Percentiles rank a stretch among this genome's conserved stretches.
Evolutionary conservation across 2,888 invertebrate genomes (phyloP).

Genomic region (Melinaea menophilus): DNA sequence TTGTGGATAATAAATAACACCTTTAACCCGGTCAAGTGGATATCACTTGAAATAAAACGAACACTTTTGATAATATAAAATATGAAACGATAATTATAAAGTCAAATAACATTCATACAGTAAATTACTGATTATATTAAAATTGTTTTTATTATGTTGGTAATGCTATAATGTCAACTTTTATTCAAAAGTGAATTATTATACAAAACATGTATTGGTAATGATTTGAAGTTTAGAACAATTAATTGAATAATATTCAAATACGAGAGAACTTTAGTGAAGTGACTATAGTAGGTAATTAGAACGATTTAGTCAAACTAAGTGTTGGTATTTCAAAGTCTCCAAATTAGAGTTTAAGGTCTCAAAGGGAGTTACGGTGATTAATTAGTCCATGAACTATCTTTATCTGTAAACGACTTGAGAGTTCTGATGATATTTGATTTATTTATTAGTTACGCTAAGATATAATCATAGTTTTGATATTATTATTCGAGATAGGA

Average conservation of each 20-base stretch:
- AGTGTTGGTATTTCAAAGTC: slow-evolving; percentile 3
- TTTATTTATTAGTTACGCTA: not conserved
- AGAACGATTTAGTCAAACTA: not conserved
- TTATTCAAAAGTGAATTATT: too few species aligned
- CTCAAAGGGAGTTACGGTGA: slow-evolving; percentile 5
- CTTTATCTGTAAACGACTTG: slow-evolving; percentile 2
- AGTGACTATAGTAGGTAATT: slow-evolving; percentile 4
- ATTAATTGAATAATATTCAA: not conserved
- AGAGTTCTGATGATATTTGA: not conserved
- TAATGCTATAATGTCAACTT: too few species aligned
- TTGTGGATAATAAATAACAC: slow-evolving; percentile 48
- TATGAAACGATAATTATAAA: not conserved
- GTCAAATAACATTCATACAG: too few species aligned
- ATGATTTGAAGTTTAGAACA: too few species aligned
- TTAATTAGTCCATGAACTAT: slow-evolving; percentile 2
- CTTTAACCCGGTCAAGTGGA: slow-evolving; percentile 34
- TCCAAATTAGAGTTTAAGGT: not conserved
- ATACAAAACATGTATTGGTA: too few species aligned
- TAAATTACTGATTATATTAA: too few species aligned
- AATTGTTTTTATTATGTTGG: too few species aligned
- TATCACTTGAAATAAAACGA: slow-evolving; percentile 21
- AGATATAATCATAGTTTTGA: not conserved
- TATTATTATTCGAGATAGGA: slow-evolving; percentile 26
- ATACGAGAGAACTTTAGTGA: not conserved
- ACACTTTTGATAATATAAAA: slow-evolving; percentile 3